Conservation (phyloP, 2,888 invertebrate species). For the Silvanus unidentatus region DNA sequence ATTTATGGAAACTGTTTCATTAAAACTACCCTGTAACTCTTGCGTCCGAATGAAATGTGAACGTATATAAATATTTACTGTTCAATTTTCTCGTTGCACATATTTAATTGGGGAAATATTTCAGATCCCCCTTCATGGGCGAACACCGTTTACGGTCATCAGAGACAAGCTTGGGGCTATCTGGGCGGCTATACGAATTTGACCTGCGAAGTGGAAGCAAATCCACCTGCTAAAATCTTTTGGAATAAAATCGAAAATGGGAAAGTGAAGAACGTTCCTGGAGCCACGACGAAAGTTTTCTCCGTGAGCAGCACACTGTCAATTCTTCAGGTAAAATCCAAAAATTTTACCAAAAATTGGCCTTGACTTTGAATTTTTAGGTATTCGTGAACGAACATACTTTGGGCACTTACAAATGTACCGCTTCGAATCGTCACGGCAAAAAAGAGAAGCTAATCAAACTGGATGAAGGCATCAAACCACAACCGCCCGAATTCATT, state of each 20-base stretch:
- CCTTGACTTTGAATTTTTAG: slow-evolving; percentile 26
- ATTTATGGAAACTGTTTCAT: too few relatives aligned
- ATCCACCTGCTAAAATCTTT: slow-evolving; percentile 50
- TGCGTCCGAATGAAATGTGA: too few relatives aligned
- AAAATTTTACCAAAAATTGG: neutral
- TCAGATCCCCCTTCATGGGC: neutral
- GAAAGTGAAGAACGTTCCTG: slow-evolving; percentile 4
- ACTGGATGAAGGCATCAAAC: slow-evolving; percentile 51
- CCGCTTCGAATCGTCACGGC: slow-evolving; percentile 50
- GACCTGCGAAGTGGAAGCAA: slow-evolving; percentile 73
- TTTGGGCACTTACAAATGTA: slow-evolving; percentile 53
- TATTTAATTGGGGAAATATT: too few relatives aligned
- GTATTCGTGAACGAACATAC: slow-evolving; percentile 36
- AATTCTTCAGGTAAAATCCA: slow-evolving; percentile 28
- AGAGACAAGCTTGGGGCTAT: slow-evolving; percentile 45
- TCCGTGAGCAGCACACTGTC: slow-evolving; percentile 27
- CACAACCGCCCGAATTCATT: slow-evolving; percentile 45
- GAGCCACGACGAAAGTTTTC: slow-evolving; percentile 11
- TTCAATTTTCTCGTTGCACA: too few relatives aligned
- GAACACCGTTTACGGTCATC: slow-evolving; percentile 29
- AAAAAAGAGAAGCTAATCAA: slow-evolving; percentile 47
- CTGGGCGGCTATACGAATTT: slow-evolving; percentile 53
- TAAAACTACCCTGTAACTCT: too few relatives aligned
- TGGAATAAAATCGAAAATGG: slow-evolving; percentile 22
- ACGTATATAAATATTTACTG: too few relatives aligned